Base-by-base conservation (phyloP, 1,140 invertebrate genomes). In the Drosophila santomea region DNA sequence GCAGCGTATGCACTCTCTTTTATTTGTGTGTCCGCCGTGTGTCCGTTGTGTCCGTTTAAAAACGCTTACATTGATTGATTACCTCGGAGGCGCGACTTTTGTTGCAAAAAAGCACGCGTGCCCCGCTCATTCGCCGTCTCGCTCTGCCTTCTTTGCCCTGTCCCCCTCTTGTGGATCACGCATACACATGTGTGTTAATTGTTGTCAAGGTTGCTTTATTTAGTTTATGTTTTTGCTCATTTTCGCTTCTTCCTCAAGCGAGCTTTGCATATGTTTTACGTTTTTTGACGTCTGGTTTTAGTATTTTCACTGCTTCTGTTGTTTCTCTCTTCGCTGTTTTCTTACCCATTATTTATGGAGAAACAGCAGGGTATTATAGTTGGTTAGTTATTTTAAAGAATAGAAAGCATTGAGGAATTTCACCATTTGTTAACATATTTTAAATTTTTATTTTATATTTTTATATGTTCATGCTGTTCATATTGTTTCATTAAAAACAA, bases 1-100 rank as follows among this genome's bases (percentile, higher is more conserved):
- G 64, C 66, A 56, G 57, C 55, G 44, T 59, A 45, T 54, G 45
- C 48, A 47, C 25, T 12, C 44, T 39, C 71, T 20, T 45, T 45
- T 45, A 10, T 20, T 45, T 45, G 12, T 20, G 11, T 45, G 11
- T 45, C 20, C 20, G 10, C 7, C 17, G 7, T 20, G 20, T 23
- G 15, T 10, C 15, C 10, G 15, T 20, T 45, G 43, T 17, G 63
- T 51, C 50, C 60, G 74, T 75, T 85, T 86, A 71, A 68, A 75
- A 86, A 28, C 79, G 83, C 82, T 86, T 86, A 86, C 83, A 86
- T 83, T 86, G 83, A 86, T 86, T 86, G 83, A 86, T 86, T 86
- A 75, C 76, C 79, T 79, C 84, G 79, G 48, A 79, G 83, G 75
- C 79, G 83, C 79, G 83, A 88, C 78, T 88, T 82, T 82, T 61